Percentiles rank a stretch among this genome's conserved stretches.
Evolutionary conservation across 2,797 vertebrate genomes (phyloP).

Genomic region (Leucoraja ocellata): DNA sequence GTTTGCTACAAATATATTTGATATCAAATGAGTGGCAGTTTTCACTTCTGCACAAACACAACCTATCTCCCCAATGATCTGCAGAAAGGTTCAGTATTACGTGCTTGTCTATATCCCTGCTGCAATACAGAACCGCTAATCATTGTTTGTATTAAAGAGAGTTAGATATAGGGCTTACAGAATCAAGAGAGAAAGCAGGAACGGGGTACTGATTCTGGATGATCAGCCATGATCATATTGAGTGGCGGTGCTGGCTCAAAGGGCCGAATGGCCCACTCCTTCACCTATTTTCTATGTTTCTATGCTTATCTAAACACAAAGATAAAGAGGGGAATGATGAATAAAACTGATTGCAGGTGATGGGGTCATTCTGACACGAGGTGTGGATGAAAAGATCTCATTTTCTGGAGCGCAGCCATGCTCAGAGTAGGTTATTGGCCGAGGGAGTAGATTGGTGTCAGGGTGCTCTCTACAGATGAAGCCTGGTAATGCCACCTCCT

Average conservation of each 20-base stretch:
- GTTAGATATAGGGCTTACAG: no score
- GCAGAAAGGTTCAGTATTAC: background rate
- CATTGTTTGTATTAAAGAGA: no score
- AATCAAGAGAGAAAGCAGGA: no score
- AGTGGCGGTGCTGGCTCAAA: no score
- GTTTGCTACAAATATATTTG: no score
- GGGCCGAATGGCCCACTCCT: no score
- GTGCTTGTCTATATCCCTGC: no score
- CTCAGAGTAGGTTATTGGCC: background rate
- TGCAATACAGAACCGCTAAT: background rate
- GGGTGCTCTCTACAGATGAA: conserved; percentile 36
- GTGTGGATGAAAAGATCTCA: background rate
- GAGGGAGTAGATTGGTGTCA: conserved; percentile 12
- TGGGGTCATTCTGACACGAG: background rate
- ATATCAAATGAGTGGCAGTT: no score
- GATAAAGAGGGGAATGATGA: background rate
- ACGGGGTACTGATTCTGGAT: no score
- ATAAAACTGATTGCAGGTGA: background rate
- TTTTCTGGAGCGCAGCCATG: background rate
- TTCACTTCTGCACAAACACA: background rate
- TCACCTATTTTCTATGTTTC: no score
- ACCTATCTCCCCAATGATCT: background rate
- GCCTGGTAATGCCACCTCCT: background rate
- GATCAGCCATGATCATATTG: no score
- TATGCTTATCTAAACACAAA: background rate